Base-by-base conservation (phyloP, 2,888 invertebrate genomes). In the Ellobium chinense region DNA sequence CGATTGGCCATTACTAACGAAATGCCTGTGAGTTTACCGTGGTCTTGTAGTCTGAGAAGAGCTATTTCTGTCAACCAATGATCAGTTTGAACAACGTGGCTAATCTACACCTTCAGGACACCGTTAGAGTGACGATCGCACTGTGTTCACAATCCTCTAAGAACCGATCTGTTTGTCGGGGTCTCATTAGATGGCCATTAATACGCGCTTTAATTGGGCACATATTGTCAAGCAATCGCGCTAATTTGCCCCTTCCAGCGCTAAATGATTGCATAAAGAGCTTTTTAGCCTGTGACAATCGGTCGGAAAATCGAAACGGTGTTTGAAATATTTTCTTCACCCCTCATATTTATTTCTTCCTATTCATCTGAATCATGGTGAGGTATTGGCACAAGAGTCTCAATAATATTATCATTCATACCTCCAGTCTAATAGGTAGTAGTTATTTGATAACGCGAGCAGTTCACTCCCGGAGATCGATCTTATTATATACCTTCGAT, bases 81-180 rank as follows among this genome's bases (percentile, higher is more conserved):
- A n/a, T 36, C 73, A 73, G 73, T 73, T 73, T 73, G 37, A 73
- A 60, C 73, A 62, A 39, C 62, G 31, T 62, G 62, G 70, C 70
- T 70, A 70, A 70, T 70, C 70, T 70, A 70, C 69, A 58, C 34
- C 36, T 36, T 14, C 34, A 0, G n/a, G 12, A 34, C 34, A 54
- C 70, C 34, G 27, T 12, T n/a, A 29, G 62, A 37, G 39, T 73
- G 73, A 37, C 37, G 73, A 62, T 62, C 73, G 73, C 29, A 29
- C 39, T 46, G 1, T n/a, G 72, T n/a, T 72, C 72, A 60, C 36
- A 56, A 36, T 24, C 18, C 37, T 29, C 18, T 62, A 29, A 29
- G 21, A 46, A 62, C 9, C 46, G 73, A 62, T 62, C 14, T 73
- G 73, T 62, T 73, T 73, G 34, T 73, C 39, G 36, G 56, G 27